Evolutionary conservation across 1,140 invertebrate species (phyloP).

Genomic region (Tetragonula clypearis): DNA sequence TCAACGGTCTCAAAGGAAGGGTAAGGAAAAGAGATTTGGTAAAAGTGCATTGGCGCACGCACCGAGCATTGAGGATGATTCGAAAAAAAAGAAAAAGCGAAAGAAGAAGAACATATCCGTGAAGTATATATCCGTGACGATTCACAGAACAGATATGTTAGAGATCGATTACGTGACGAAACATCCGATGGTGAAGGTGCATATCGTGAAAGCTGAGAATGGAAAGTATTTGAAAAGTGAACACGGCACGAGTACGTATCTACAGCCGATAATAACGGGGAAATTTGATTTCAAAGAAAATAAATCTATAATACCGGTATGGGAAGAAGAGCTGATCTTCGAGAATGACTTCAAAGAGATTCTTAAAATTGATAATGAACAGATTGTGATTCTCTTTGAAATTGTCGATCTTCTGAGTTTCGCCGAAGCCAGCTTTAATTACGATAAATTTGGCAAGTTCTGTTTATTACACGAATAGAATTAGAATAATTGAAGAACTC

Average conservation of each 20-base stretch:
- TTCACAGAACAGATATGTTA: conserved; percentile 73
- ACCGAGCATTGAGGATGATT: conserved; percentile 33
- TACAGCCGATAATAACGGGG: conserved; percentile 75
- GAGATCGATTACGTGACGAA: conserved; percentile 74
- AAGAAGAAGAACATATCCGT: conserved; percentile 41
- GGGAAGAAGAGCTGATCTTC: conserved; percentile 86
- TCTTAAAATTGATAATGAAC: conserved; percentile 73
- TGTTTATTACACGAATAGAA: not conserved
- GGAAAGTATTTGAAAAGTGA: conserved; percentile 74
- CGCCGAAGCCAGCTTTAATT: conserved; percentile 73
- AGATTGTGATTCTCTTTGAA: conserved; percentile 85
- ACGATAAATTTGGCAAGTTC: conserved; percentile 77
- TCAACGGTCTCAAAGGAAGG: not conserved
- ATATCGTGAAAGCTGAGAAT: conserved; percentile 72
- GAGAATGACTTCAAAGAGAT: conserved; percentile 84
- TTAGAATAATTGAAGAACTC: not conserved
- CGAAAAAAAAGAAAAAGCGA: conserved; percentile 52
- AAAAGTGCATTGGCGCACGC: not conserved
- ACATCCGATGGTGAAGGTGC: conserved; percentile 80
- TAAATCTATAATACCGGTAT: conserved; percentile 81
- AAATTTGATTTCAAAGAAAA: conserved; percentile 76
- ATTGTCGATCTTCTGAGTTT: conserved; percentile 81
- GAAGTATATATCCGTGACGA: conserved; percentile 72
- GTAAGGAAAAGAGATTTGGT: not conserved
- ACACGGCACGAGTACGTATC: conserved; percentile 38